phyloP scores from a whole-genome alignment of 1,140 invertebrate genomes.

The Anthonomus grandis region DNA sequence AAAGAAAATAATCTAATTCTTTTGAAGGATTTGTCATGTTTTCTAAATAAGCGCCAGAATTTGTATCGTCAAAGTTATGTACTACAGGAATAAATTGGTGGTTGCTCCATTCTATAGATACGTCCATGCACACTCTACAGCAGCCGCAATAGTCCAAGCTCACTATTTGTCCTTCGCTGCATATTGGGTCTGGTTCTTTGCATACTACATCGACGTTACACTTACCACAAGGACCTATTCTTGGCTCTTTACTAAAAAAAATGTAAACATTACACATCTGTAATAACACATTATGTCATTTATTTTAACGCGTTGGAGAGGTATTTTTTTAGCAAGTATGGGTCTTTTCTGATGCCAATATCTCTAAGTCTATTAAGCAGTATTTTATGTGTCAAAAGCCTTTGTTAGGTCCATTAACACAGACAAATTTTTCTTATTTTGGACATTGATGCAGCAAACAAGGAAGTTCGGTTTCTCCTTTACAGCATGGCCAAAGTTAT shows the following conservation, averaged over 20 bases:
- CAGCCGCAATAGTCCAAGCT: neutral
- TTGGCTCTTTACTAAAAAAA: neutral
- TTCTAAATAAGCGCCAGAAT: too few relatives aligned
- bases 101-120: too few relatives aligned
- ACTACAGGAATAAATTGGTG: too few relatives aligned
- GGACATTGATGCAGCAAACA: too few relatives aligned
- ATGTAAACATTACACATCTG: neutral
- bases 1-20: too few relatives aligned
- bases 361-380: neutral
- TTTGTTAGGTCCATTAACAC: too few relatives aligned
- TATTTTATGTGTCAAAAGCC: too few relatives aligned
- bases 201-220: neutral
- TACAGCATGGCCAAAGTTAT: too few relatives aligned
- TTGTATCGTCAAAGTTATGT: too few relatives aligned
- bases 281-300: neutral
- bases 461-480: too few relatives aligned
- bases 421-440: too few relatives aligned
- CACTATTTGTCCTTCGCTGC: neutral
- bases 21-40: too few relatives aligned
- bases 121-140: neutral
- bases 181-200: neutral
- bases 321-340: neutral
- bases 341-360: neutral
- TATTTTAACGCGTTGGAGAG: neutral
- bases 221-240: neutral